Conservation (phyloP, 2,113 vertebrate species). For the Alethe castanea region DNA sequence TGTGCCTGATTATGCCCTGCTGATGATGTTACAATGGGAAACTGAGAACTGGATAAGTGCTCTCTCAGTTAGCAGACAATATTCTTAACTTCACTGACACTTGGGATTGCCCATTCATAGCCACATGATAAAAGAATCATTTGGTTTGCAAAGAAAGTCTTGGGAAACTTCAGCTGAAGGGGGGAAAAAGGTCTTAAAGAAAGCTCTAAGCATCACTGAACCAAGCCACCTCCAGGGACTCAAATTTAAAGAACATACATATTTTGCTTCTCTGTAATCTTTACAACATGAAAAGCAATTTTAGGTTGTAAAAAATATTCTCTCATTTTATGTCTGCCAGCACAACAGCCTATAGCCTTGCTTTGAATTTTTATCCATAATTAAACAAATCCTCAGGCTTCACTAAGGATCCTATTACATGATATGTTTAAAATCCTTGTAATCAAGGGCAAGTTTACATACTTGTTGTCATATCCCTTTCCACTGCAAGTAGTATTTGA, state of each 20-base stretch:
- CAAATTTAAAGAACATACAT: neutral
- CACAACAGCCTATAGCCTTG: neutral
- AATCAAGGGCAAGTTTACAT: neutral
- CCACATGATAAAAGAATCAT: neutral
- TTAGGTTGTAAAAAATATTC: neutral
- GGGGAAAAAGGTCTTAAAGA: neutral
- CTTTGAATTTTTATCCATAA: neutral
- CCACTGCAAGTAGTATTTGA: neutral
- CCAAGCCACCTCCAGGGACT: neutral
- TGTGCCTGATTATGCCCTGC: neutral
- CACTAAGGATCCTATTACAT: neutral
- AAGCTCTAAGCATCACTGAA: neutral
- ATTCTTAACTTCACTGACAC: neutral
- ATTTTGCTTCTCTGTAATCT: neutral
- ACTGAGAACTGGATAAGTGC: neutral
- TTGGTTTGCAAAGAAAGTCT: neutral
- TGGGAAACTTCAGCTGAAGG: neutral
- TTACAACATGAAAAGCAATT: neutral
- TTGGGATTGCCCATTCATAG: neutral
- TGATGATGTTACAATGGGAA: neutral
- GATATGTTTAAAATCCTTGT: neutral
- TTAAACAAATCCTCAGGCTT: neutral
- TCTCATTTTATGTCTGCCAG: neutral
- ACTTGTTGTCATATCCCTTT: neutral
- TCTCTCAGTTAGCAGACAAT: neutral